phyloP scores from a whole-genome alignment of 2,113 vertebrate species.

The Tympanuchus pallidicinctus region DNA sequence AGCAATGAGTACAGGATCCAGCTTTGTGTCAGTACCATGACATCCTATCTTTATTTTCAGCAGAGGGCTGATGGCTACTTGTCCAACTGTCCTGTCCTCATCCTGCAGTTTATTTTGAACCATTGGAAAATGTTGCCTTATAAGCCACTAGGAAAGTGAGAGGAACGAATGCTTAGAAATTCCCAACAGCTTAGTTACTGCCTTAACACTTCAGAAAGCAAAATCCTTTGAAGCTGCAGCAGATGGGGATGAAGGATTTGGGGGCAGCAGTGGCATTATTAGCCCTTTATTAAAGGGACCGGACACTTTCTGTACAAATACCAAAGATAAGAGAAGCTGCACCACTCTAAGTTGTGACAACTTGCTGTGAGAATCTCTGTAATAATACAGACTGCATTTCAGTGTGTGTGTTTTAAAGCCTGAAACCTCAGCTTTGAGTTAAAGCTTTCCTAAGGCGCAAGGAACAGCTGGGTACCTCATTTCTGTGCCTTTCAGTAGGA shows the following conservation, averaged over 20 bases:
- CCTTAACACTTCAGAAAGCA: not conserved
- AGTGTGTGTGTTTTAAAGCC: not conserved
- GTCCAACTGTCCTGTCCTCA: not conserved
- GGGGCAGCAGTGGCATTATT: not conserved
- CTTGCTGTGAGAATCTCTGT: not conserved
- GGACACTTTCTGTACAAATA: conserved; percentile 24
- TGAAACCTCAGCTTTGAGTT: not conserved
- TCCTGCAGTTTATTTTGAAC: not conserved
- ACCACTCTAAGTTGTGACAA: not conserved
- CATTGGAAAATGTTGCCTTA: conserved; percentile 48
- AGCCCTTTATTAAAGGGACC: conserved; percentile 34
- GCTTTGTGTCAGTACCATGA: not conserved
- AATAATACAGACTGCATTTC: not conserved
- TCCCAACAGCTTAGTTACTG: not conserved
- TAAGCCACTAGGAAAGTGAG: not conserved
- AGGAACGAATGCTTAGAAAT: not conserved
- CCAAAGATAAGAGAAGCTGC: conserved; percentile 48
- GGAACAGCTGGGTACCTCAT: not conserved
- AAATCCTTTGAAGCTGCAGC: not conserved
- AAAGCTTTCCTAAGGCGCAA: not conserved
- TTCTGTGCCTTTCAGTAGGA: not conserved
- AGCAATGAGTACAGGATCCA: not conserved
- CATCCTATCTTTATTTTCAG: not conserved
- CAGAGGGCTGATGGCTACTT: not conserved
- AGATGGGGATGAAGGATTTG: not conserved